Percentiles rank a stretch among this genome's conserved stretches.
Conservation (phyloP, 2,113 vertebrate genomes). For the Oreotrochilus melanogaster region DNA sequence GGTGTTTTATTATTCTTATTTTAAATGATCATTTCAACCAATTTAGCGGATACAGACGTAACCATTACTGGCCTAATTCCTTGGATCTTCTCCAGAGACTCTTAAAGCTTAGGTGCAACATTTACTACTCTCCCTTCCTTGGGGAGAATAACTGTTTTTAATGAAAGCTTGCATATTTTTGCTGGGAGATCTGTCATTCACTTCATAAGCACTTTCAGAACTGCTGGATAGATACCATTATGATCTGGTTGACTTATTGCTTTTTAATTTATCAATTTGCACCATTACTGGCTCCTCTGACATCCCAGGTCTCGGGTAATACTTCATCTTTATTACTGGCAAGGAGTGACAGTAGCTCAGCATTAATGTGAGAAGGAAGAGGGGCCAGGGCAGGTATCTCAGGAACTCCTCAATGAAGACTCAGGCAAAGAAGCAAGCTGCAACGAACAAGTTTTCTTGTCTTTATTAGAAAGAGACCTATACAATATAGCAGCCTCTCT, state of each 20-base stretch:
- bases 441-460: conserved; percentile 71
- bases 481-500: conserved; percentile 84
- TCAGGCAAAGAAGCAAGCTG: not conserved
- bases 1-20: conserved; percentile 65
- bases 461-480: conserved; percentile 97
- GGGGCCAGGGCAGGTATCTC: conserved; percentile 7
- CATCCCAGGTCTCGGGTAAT: not conserved
- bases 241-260: not conserved
- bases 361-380: not conserved
- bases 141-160: not conserved
- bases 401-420: not conserved
- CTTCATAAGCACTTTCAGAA: not conserved
- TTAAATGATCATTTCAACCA: conserved; percentile 57
- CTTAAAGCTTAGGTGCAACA: conserved; percentile 65
- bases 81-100: conserved; percentile 60
- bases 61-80: conserved; percentile 58
- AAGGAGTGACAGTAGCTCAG: conserved; percentile 36
- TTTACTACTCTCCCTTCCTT: conserved; percentile 23
- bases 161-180: conserved; percentile 49
- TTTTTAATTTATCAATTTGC: conserved; percentile 68
- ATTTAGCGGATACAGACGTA: conserved; percentile 70
- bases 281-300: conserved; percentile 12
- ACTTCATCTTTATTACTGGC: conserved; percentile 72
- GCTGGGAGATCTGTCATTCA: conserved; percentile 22
- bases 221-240: conserved; percentile 32